Percentiles rank a stretch among this genome's conserved stretches.
phyloP scores from a whole-genome alignment of 2,888 invertebrate genomes.

The Bugula neritina region DNA sequence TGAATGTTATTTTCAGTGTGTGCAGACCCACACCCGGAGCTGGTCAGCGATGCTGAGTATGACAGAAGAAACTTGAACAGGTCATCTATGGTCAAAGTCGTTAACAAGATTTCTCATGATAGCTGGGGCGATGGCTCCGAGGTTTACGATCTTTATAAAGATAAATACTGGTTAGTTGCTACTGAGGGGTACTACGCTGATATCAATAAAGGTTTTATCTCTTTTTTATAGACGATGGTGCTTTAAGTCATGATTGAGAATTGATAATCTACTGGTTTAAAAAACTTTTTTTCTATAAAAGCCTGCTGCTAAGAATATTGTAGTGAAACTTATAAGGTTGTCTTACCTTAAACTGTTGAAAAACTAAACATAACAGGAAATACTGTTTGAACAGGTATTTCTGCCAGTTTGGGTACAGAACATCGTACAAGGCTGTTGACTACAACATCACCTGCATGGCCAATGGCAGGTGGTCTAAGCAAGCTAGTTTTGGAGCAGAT shows the following conservation, averaged over 20 bases:
- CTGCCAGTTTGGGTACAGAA: constrained; percentile 24
- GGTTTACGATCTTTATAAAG: neutral
- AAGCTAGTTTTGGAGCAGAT: constrained; percentile 12
- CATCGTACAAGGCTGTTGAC: neutral
- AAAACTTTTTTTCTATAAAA: no score
- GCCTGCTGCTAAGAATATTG: no score
- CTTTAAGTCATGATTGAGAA: no score
- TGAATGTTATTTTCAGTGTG: constrained; percentile 22
- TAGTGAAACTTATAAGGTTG: no score
- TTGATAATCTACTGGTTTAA: no score
- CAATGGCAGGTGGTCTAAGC: neutral
- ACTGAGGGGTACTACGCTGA: no score
- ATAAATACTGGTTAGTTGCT: constrained; percentile 13
- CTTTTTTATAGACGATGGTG: no score
- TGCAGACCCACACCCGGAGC: neutral
- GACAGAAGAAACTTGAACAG: constrained; percentile 6
- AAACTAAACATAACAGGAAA: no score
- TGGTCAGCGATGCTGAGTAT: neutral
- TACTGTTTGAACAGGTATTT: constrained; percentile 16
- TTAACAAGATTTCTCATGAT: neutral
- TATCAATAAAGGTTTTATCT: no score
- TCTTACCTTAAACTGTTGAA: no score
- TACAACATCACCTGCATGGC: constrained; percentile 6
- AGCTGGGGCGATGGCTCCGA: constrained; percentile 14
- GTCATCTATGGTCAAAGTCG: constrained; percentile 11